Conservation (phyloP, 2,797 vertebrate species). For the Lutjanus argentimaculatus region DNA sequence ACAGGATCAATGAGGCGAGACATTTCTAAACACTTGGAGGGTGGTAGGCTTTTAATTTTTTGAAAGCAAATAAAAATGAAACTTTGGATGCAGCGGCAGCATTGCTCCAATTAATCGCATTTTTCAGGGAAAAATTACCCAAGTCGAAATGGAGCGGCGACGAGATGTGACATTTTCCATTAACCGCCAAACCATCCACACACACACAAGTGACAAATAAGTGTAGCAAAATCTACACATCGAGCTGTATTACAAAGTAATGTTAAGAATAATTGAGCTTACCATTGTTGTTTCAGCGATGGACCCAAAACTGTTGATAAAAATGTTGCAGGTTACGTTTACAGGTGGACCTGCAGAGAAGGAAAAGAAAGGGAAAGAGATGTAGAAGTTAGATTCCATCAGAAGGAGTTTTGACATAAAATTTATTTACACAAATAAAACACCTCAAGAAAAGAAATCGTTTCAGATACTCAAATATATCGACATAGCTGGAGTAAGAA, state of each 20-base stretch:
- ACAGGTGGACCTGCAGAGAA: slow-evolving; percentile 93
- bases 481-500: not conserved
- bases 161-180: slow-evolving; percentile 55
- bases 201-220: not conserved
- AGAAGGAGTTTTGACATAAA: not conserved
- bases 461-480: not conserved
- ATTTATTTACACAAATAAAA: not conserved
- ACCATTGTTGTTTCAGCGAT: slow-evolving; percentile 99
- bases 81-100: slow-evolving; percentile 9
- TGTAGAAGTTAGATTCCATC: slow-evolving; percentile 15
- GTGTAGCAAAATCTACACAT: no score
- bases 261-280: slow-evolving; percentile 75
- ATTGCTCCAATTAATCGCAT: slow-evolving; percentile 53
- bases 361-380: slow-evolving; percentile 31
- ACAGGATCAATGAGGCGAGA: slow-evolving; percentile 61
- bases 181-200: slow-evolving; percentile 25
- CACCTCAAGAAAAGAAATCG: not conserved
- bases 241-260: not conserved
- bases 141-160: slow-evolving; percentile 25
- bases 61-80: slow-evolving; percentile 42
- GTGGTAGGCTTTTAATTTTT: slow-evolving; percentile 42
- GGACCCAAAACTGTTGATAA: slow-evolving; percentile 99
- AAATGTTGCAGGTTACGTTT: slow-evolving; percentile 99
- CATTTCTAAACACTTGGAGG: slow-evolving; percentile 45
- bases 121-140: slow-evolving; percentile 33